Percentiles rank a stretch among this genome's conserved stretches.
phyloP scores from a whole-genome alignment of 1,140 invertebrate species.

The Rhagoletis pomonella region DNA sequence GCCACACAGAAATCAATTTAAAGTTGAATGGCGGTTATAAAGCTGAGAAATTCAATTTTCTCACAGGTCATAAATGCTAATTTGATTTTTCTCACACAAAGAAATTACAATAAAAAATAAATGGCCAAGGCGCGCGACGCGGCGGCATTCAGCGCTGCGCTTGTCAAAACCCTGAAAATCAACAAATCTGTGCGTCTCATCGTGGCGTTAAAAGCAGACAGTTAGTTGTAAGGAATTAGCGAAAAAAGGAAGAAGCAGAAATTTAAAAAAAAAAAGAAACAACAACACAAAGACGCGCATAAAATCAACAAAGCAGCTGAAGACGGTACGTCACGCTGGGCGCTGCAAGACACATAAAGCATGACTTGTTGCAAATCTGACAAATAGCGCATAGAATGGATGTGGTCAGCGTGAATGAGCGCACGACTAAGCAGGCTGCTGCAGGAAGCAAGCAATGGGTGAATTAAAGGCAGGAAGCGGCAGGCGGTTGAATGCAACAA shows the following conservation, averaged over 20 bases:
- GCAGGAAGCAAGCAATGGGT: neutral
- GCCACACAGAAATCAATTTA: neutral
- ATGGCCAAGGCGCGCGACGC: neutral
- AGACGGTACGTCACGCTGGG: neutral
- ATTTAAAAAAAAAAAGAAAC: too few relatives aligned
- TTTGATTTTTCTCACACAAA: slow-evolving; percentile 17
- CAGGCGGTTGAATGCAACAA: neutral
- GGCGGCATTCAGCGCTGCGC: neutral
- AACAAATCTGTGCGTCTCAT: neutral
- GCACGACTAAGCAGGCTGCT: neutral
- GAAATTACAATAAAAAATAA: neutral
- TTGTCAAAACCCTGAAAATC: slow-evolving; percentile 2
- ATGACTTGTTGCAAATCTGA: neutral
- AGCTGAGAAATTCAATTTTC: slow-evolving; percentile 3
- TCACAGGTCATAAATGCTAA: neutral
- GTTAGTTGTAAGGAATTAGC: neutral
- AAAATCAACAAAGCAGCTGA: neutral
- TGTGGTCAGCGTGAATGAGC: neutral
- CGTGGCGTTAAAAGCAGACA: neutral
- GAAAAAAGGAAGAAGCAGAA: too few relatives aligned
- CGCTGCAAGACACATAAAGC: neutral
- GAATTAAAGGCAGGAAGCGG: neutral
- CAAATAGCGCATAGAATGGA: neutral
- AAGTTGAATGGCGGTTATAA: neutral
- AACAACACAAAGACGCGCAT: too few relatives aligned